These are phyloP conservation scores for Aplidium turbinatum DNA, from an alignment of 23 tunicate genomes.

Conservation along the genomic window DNA sequence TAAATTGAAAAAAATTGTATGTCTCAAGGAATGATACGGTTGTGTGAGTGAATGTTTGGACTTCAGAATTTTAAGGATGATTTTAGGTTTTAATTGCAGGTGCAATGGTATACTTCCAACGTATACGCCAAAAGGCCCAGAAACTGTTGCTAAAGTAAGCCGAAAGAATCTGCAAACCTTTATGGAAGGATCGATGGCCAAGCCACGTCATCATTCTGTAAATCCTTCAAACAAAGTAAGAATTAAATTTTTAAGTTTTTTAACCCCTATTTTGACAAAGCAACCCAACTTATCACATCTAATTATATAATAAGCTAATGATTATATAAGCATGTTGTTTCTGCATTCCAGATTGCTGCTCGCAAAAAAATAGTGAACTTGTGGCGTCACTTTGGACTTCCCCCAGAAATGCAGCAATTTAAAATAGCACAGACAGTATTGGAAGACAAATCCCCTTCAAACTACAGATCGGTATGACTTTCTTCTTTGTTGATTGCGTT, in stretches of 20 bases:
- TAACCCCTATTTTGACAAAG: background rate
- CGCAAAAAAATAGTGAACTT: conserved; percentile 39
- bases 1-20: no score
- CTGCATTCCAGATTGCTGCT: conserved; percentile 52
- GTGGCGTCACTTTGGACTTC: conserved; percentile 50
- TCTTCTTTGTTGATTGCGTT: background rate
- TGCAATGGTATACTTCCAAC: conserved; percentile 74
- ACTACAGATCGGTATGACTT: conserved; percentile 63
- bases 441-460: conserved; percentile 74
- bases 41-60: no score
- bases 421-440: conserved; percentile 42
- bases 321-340: no score
- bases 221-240: conserved; percentile 77
- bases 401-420: conserved; percentile 47
- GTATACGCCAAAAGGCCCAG: conserved; percentile 31
- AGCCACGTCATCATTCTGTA: conserved; percentile 83
- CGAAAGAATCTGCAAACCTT: conserved; percentile 46
- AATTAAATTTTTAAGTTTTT: background rate
- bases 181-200: conserved; percentile 51
- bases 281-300: no score
- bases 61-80: no score
- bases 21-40: no score
- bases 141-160: conserved; percentile 28
- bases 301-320: no score
- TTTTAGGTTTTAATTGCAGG: no score